Evolutionary conservation across 2,113 vertebrate species (phyloP).

Genomic region (Gavialis gangeticus): DNA sequence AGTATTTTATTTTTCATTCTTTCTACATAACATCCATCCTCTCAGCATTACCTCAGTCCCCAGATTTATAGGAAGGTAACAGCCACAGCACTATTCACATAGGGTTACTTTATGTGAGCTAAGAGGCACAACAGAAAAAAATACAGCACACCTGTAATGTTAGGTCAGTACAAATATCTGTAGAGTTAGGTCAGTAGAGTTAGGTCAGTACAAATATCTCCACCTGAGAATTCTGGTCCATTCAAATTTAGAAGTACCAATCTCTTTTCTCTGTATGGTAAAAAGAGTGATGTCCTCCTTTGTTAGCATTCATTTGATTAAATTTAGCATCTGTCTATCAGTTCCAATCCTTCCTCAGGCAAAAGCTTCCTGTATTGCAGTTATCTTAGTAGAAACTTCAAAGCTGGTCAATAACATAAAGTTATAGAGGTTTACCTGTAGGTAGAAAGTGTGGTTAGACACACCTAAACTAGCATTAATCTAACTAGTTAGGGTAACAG

Average conservation of each 20-base stretch:
- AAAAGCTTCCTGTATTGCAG: background rate
- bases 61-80: background rate
- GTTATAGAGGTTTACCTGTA: background rate
- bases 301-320: background rate
- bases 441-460: background rate
- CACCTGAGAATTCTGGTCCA: background rate
- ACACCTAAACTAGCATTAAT: background rate
- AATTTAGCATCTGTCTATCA: background rate
- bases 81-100: background rate
- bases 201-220: background rate
- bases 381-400: background rate
- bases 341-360: background rate
- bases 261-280: rapidly evolving
- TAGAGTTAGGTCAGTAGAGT: background rate
- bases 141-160: background rate
- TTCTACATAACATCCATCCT: background rate
- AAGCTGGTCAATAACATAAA: background rate
- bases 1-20: background rate
- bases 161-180: background rate
- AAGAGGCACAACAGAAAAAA: background rate
- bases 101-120: background rate
- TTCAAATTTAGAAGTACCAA: background rate
- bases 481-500: background rate
- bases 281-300: background rate
- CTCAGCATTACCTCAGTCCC: background rate